Base-by-base conservation (phyloP, 2,113 vertebrate species). In the Albula goreensis region DNA sequence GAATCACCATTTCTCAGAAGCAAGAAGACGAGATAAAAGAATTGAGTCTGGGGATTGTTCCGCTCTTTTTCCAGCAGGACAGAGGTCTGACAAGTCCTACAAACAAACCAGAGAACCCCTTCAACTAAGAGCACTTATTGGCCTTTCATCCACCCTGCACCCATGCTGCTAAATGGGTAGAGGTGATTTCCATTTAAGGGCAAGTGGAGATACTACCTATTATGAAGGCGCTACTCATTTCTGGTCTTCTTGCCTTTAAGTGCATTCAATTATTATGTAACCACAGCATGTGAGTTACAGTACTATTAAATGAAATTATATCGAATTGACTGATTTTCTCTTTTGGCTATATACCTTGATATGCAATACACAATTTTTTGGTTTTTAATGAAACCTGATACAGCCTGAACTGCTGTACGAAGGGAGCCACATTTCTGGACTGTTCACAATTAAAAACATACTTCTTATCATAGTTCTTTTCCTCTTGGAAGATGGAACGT, bases 401-500 rank as follows among this genome's bases (percentile, higher is more conserved):
- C 22, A 19, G 5, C n/a, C 63, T 13, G 50, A 85, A 25, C 31
- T 85, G 52, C 74, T 53, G 25, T 78, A 51, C 22, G 41, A 31
- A 2, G 53, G 85, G 51, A 79, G 4, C 60, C 85, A 56, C 17
- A 22, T 85, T 86, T 86, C 51, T 74, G n/a, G 17, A 86, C 70
- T 25, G 5, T 49, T 94, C 87, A 96, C 87, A 91, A 94, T 94
- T 93, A 95, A 96, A 91, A 94, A 96, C 93, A 96, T 78, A 81
- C 78, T 88, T 95, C 90, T 90, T 87, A 90, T 93, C 93, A 92
- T 92, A 93, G 94, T 90, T 90, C 95, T 96, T 94, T 90, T 91
- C 95, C 96, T 94, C 94, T 94, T 94, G 89, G 93, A 95, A 95
- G 94, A 95, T 93, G 94, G 93, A 94, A 96, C 92, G 95, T 92